Percentiles rank a stretch among this genome's conserved stretches.
Conservation (phyloP, 1,140 invertebrate species). For the Trachymyrmex septentrionalis region DNA sequence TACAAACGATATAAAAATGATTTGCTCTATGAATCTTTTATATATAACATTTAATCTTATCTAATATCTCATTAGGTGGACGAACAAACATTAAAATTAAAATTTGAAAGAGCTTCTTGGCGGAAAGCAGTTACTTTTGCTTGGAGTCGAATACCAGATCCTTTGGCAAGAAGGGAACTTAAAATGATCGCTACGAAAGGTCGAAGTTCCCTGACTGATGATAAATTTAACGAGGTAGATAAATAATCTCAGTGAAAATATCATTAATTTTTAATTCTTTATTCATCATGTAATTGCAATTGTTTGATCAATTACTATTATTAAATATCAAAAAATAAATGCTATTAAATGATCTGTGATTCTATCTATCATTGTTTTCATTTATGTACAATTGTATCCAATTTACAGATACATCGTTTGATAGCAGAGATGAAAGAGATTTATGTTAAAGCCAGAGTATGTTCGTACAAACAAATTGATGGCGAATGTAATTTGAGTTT, state of each 20-base stretch:
- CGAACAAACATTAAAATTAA: conserved; percentile 89
- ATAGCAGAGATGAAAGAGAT: conserved; percentile 93
- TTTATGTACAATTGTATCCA: background rate
- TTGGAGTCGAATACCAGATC: conserved; percentile 90
- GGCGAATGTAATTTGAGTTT: conserved; percentile 90
- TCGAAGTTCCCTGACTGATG: conserved; percentile 90
- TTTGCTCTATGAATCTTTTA: conserved; percentile 12
- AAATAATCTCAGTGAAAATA: background rate
- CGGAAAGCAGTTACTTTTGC: conserved; percentile 90
- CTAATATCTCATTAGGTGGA: conserved; percentile 85
- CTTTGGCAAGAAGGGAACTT: conserved; percentile 90
- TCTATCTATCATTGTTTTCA: background rate
- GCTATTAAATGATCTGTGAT: background rate
- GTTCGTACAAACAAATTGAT: conserved; percentile 88
- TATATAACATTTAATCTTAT: background rate
- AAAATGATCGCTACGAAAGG: conserved; percentile 90
- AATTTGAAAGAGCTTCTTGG: conserved; percentile 92
- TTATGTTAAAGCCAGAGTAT: conserved; percentile 91
- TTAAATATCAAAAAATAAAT: background rate
- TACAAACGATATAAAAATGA: background rate
- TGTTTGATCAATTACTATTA: background rate
- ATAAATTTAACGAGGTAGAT: conserved; percentile 91
- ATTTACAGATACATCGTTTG: conserved; percentile 90
- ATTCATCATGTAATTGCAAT: background rate
- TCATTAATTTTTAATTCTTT: background rate